Evolutionary conservation across 2,888 invertebrate genomes (phyloP), one percentile per base, ranked within the genome.

Genomic region (Fragum whitleyi): DNA sequence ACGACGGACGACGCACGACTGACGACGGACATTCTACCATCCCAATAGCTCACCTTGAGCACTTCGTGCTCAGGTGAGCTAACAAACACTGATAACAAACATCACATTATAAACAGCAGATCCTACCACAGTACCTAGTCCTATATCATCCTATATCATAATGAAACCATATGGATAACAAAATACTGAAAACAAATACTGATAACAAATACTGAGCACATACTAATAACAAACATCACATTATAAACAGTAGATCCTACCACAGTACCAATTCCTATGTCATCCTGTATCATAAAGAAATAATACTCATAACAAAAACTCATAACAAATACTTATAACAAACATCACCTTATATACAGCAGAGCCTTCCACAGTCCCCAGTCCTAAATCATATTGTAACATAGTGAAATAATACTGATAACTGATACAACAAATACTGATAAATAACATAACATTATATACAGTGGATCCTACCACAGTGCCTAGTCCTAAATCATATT

Each of bases 381-480:
- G 84, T 6, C 92, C 93, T 32, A 94, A 93, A 85, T 94, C 94
- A 88, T 91, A 91, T 92, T 92, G 85, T 74, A 86, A 87, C 2
- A 76, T 0, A 65, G 32, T 39, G 11, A 65, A n/a, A 42, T 9
- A 70, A 39, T 23, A 23, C 32, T n/a, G n/a, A n/a, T n/a, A n/a
- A n/a, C n/a, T n/a, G 32, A 36, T 36, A 36, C 9, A 93, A 88
- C 93, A 93, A 7, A 93, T 76, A 81, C 92, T 89, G 79, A 93
- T 91, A 73, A 93, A 93, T 87, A 93, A 92, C 90, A 93, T 91
- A 69, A 93, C 91, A 87, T 93, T 93, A 85, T 92, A 93, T 5
- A 93, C 92, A 32, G 93, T 93, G n/a, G 93, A 93, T 1, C 93
- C 94, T 1, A 94, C 93, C 28, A 94, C 93, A 26, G 94, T 92